Evolutionary conservation across 1,140 invertebrate genomes (phyloP).

Genomic region (Lucilia sericata): DNA sequence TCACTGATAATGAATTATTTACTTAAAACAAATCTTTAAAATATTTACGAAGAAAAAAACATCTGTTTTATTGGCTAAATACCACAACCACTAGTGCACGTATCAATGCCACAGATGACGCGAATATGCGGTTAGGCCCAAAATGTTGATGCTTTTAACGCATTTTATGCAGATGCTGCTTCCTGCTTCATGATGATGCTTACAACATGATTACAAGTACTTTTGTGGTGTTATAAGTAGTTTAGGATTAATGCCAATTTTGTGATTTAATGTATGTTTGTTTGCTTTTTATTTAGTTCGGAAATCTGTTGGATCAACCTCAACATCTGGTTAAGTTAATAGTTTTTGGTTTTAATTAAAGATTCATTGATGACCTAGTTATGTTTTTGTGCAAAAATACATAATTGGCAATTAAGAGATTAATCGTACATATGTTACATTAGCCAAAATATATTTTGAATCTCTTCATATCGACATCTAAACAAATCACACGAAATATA

Average conservation of each 20-base stretch:
- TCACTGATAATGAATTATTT: background rate
- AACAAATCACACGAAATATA: too few species aligned
- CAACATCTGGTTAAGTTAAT: background rate
- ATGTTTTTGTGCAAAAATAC: background rate
- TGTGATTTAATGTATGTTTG: slow-evolving; percentile 5
- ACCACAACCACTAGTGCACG: background rate
- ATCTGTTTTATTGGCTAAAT: background rate
- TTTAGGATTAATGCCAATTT: slow-evolving; percentile 13
- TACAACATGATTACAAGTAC: background rate
- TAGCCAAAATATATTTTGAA: too few species aligned
- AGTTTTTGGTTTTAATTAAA: background rate
- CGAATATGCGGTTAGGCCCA: background rate
- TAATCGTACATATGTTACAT: background rate
- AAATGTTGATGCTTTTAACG: background rate
- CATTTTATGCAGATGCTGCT: background rate
- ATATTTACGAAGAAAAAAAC: background rate
- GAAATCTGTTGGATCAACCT: background rate
- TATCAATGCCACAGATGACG: slow-evolving; percentile 7
- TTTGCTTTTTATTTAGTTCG: background rate
- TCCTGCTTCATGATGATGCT: background rate
- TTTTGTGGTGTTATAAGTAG: background rate
- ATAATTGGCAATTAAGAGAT: slow-evolving; percentile 9
- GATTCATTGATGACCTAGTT: slow-evolving; percentile 10
- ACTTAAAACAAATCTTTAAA: too few species aligned
- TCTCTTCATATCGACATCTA: too few species aligned